Conservation (phyloP, 1,140 invertebrate genomes). For the Meloidogyne exigua region DNA sequence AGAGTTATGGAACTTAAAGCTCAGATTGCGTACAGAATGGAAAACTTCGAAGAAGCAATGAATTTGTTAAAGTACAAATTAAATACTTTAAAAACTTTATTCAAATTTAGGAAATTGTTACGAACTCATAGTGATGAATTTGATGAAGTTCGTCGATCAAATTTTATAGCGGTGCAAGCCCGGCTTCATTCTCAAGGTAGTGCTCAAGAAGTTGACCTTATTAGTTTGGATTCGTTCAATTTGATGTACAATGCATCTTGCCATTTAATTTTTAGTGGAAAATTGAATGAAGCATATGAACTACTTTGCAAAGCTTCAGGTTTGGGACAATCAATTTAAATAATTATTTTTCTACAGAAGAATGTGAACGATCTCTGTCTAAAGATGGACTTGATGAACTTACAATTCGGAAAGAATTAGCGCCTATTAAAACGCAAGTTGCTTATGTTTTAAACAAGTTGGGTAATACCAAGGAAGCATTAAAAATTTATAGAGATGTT, state of each 20-base stretch:
- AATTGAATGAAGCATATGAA: slow-evolving; percentile 39
- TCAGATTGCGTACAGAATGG: slow-evolving; percentile 46
- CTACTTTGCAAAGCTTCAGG: slow-evolving; percentile 37
- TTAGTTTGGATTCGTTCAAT: slow-evolving; percentile 43
- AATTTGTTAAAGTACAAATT: slow-evolving; percentile 42
- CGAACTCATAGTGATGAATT: slow-evolving; percentile 43
- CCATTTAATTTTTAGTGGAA: slow-evolving; percentile 32
- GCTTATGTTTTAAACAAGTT: slow-evolving; percentile 40
- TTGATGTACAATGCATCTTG: slow-evolving; percentile 44
- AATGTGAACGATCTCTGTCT: slow-evolving; percentile 31
- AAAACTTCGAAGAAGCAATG: slow-evolving; percentile 43
- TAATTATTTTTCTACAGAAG: slow-evolving; percentile 17
- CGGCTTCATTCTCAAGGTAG: slow-evolving; percentile 33
- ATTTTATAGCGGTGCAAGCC: slow-evolving; percentile 42
- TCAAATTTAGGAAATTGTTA: slow-evolving; percentile 43
- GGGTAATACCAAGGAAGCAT: slow-evolving; percentile 34
- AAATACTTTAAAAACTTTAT: neutral
- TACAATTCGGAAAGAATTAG: slow-evolving; percentile 49
- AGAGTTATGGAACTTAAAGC: slow-evolving; percentile 44
- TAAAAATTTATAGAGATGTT: slow-evolving; percentile 35
- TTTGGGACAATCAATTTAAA: neutral
- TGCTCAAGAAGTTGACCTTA: slow-evolving; percentile 21
- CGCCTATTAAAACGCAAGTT: slow-evolving; percentile 43
- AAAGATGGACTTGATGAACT: slow-evolving; percentile 33
- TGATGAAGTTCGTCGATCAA: slow-evolving; percentile 49